Conservation (phyloP, 2,113 vertebrate genomes). For the Alouatta palliata region DNA sequence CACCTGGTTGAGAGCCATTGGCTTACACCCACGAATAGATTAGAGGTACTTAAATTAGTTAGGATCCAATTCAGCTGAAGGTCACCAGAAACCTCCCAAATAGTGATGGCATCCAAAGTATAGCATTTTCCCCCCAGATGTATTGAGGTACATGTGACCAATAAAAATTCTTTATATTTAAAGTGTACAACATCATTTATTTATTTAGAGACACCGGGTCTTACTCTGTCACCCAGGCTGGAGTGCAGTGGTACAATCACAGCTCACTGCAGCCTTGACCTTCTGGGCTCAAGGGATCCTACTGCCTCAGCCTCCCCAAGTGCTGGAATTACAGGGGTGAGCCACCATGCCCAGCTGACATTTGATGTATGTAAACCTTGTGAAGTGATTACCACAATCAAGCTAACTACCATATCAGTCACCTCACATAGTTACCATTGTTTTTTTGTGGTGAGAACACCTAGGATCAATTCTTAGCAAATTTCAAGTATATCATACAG, state of each 20-base stretch:
- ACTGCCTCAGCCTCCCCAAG: too few species aligned
- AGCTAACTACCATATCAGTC: background rate
- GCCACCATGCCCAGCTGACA: too few species aligned
- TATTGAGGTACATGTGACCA: background rate
- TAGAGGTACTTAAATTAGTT: background rate
- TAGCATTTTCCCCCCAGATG: background rate
- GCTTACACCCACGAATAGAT: background rate
- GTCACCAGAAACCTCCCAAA: background rate
- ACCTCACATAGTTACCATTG: background rate
- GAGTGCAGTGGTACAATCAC: too few species aligned
- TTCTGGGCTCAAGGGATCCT: too few species aligned
- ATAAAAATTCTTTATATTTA: background rate
- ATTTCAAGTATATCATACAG: background rate
- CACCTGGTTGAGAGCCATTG: background rate
- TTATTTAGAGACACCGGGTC: too few species aligned
- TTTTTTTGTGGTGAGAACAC: background rate
- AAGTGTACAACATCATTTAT: background rate
- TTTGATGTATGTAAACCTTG: background rate
- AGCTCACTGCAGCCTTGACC: too few species aligned
- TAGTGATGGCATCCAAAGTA: background rate
- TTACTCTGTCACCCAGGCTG: too few species aligned
- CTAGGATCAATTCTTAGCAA: background rate
- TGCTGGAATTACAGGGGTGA: too few species aligned
- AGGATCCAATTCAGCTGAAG: background rate
- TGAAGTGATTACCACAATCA: background rate